A percentile compares a stretch with the other conserved stretches of the same genome.
Evolutionary conservation across 2,797 vertebrate genomes (phyloP).

Genomic region (Lepus townsendii): DNA sequence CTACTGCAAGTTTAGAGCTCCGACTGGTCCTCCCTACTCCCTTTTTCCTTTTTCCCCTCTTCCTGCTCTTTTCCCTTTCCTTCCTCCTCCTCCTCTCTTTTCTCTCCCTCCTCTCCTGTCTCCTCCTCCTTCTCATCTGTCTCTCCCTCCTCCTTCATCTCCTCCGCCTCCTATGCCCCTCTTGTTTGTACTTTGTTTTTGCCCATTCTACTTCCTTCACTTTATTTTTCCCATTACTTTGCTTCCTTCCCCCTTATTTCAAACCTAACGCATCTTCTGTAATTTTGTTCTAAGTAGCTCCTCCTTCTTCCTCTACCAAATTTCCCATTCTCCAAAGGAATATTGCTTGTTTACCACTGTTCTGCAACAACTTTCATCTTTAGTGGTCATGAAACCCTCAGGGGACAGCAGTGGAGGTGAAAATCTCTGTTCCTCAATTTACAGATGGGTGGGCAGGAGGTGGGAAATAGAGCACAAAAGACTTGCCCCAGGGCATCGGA

Average conservation of each 20-base stretch:
- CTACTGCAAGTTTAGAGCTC: background rate
- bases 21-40: rapidly evolving
- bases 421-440: background rate
- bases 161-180: background rate
- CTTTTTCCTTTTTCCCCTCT: no score
- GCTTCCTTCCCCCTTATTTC: background rate
- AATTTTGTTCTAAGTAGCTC: background rate
- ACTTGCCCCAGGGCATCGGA: background rate
- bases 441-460: background rate
- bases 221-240: background rate
- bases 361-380: conserved; percentile 30
- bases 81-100: background rate
- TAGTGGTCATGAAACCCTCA: background rate
- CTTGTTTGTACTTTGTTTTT: background rate
- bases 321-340: conserved; percentile 4
- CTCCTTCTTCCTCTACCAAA: background rate
- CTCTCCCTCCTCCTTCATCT: background rate
- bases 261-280: background rate
- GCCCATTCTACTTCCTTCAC: background rate
- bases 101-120: no score
- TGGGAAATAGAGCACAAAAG: background rate
- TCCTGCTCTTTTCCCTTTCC: no score
- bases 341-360: conserved; percentile 23
- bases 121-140: background rate
- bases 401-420: background rate